Evolutionary conservation across 2,888 invertebrate genomes (phyloP).

Genomic region (Unio pictorum): DNA sequence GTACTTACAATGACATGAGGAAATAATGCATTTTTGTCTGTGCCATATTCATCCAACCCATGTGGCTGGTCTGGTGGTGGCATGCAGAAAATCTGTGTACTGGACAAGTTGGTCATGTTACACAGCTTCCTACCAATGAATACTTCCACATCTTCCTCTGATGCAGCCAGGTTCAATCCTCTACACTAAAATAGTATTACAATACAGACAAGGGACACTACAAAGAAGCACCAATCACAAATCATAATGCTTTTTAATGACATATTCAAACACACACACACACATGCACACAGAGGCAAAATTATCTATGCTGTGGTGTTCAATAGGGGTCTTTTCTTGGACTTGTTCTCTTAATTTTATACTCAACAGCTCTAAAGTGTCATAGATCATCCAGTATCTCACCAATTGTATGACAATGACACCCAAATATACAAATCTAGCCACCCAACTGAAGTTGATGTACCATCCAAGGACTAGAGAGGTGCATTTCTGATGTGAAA

Average conservation of each 20-base stretch:
- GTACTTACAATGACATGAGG: constrained; percentile 86
- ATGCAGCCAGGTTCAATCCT: constrained; percentile 91
- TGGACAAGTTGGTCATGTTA: constrained; percentile 94
- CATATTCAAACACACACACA: neutral
- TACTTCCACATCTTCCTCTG: constrained; percentile 93
- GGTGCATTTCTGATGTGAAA: too few relatives aligned
- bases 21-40: constrained; percentile 80
- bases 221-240: neutral
- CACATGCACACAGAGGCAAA: neutral
- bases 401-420: too few relatives aligned
- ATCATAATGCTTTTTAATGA: neutral
- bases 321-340: too few relatives aligned
- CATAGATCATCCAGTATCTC: too few relatives aligned
- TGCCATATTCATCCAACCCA: constrained; percentile 73
- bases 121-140: constrained; percentile 92
- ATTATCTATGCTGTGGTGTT: too few relatives aligned
- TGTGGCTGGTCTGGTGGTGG: constrained; percentile 91
- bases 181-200: constrained; percentile 78
- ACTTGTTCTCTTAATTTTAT: too few relatives aligned
- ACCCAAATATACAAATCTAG: too few relatives aligned
- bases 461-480: too few relatives aligned
- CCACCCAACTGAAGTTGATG: too few relatives aligned
- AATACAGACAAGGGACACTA: neutral
- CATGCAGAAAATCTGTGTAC: constrained; percentile 92
- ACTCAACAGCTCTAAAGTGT: too few relatives aligned